phyloP scores from a whole-genome alignment of 2,797 vertebrate species.

The Acropternis orthonyx region DNA sequence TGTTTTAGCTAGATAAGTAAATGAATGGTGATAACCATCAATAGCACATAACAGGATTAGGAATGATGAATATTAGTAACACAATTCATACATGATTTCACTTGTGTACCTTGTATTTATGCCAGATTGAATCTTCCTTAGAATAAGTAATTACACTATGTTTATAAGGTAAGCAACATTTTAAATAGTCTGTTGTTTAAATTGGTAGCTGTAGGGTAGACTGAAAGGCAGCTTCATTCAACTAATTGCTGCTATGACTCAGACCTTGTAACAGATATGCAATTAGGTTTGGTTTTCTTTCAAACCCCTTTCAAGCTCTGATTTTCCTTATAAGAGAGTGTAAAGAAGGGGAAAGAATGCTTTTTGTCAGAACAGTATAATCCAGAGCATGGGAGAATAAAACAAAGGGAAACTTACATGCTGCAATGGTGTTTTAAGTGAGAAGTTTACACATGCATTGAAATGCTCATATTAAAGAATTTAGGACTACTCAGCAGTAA shows the following conservation, averaged over 20 bases:
- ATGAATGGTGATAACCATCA: background rate
- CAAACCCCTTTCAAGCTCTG: background rate
- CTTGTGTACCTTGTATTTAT: constrained; percentile 44
- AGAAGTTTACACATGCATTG: background rate
- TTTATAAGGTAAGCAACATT: constrained; percentile 50
- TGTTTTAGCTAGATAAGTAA: background rate
- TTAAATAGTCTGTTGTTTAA: constrained; percentile 67
- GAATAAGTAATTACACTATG: constrained; percentile 52
- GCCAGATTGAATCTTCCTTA: constrained; percentile 9
- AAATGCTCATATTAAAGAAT: background rate
- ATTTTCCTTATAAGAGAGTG: background rate
- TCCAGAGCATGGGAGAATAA: background rate
- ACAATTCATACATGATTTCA: background rate
- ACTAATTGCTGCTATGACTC: constrained; percentile 65
- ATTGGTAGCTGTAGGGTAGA: constrained; percentile 39
- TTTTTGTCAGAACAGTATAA: background rate
- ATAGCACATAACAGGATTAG: background rate
- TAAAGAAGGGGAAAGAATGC: background rate
- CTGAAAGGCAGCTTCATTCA: constrained; percentile 42
- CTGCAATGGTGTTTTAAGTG: background rate
- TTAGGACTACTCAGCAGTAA: background rate
- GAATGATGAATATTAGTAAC: background rate
- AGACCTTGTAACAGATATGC: constrained; percentile 58
- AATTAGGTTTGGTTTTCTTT: constrained; percentile 56
- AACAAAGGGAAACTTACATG: background rate